Conservation (phyloP, 92 coral and sea anemone species). For the Blastomussa wellsi region DNA sequence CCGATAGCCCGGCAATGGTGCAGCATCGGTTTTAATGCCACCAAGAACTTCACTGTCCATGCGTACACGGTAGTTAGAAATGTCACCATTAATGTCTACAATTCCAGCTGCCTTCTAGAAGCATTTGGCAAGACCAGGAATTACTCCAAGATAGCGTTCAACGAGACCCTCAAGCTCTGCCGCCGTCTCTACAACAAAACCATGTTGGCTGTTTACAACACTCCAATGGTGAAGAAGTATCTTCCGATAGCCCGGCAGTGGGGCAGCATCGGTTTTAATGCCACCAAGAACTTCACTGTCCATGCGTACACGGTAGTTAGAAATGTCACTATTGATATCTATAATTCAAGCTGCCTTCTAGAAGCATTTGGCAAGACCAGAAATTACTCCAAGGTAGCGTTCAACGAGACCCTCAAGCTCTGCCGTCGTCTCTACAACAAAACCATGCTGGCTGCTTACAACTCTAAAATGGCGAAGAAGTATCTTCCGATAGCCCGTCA, state of each 20-base stretch:
- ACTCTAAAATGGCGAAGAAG: conserved; percentile 11
- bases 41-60: too few species aligned
- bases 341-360: conserved; percentile 60
- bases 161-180: conserved; percentile 51
- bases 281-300: not conserved
- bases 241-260: conserved; percentile 57
- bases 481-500: conserved; percentile 37
- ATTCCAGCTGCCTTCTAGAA: too few species aligned
- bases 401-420: conserved; percentile 53
- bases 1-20: not conserved
- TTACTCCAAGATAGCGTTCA: conserved; percentile 54
- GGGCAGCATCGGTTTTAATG: not conserved
- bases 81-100: too few species aligned
- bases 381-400: conserved; percentile 48
- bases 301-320: conserved; percentile 10
- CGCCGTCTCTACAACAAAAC: conserved; percentile 38
- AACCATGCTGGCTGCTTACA: conserved; percentile 16
- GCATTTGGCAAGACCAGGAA: conserved; percentile 28
- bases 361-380: conserved; percentile 47
- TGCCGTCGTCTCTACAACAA: conserved; percentile 54
- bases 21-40: not conserved
- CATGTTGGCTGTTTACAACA: conserved; percentile 45
- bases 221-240: conserved; percentile 30
- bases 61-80: too few species aligned
- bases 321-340: conserved; percentile 60